Conservation (phyloP, 2,113 vertebrate species). For the Isurus oxyrinchus region DNA sequence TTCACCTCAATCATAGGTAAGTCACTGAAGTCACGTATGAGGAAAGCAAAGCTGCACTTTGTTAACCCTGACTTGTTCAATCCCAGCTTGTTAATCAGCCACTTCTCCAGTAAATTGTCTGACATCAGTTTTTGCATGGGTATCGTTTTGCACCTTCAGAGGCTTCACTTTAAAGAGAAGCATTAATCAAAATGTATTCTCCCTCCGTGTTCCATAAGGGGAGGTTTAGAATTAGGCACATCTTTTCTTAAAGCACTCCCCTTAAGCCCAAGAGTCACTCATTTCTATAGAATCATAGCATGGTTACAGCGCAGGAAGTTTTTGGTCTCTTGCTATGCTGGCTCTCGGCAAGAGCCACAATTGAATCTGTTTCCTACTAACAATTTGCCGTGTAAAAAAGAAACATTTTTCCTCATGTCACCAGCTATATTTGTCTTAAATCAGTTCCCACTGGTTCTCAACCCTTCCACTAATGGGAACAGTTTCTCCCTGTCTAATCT, state of each 20-base stretch:
- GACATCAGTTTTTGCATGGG: neutral
- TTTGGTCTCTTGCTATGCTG: neutral
- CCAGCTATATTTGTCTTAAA: no score
- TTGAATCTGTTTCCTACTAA: no score
- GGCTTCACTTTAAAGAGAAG: neutral
- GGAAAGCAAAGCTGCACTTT: neutral
- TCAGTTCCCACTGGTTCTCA: no score
- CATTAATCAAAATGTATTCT: neutral
- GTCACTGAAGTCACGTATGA: constrained; percentile 2
- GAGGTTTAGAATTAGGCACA: neutral
- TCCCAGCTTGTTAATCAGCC: neutral
- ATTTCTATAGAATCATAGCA: neutral
- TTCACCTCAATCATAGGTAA: constrained; percentile 98
- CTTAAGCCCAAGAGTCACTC: neutral
- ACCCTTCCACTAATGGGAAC: no score
- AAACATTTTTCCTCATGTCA: no score
- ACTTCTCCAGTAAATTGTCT: neutral
- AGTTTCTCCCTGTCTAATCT: no score
- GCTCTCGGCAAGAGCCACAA: neutral
- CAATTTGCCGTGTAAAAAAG: no score
- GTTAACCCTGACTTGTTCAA: neutral
- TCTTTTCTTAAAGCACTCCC: neutral
- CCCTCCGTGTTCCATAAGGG: neutral
- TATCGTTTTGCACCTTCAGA: neutral
- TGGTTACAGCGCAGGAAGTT: neutral